Percentiles rank a stretch among this genome's conserved stretches.
These are phyloP conservation scores for Anthoscopus minutus DNA, from an alignment of 2,113 vertebrate species.

Conservation along the genomic window DNA sequence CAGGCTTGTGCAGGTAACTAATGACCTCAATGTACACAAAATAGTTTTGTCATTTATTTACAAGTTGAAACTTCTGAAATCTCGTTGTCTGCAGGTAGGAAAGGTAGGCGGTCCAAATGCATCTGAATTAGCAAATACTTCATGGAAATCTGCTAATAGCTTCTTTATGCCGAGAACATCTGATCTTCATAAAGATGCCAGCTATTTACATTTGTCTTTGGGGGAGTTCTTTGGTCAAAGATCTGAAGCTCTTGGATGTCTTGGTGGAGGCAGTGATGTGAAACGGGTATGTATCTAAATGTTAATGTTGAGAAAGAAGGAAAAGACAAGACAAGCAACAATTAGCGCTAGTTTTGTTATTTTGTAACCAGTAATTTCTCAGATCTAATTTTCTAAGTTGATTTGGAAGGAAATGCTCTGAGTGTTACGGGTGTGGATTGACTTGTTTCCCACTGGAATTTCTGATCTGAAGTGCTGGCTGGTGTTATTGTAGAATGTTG, in stretches of 20 bases:
- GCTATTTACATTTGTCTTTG: slow-evolving; percentile 86
- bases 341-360: neutral
- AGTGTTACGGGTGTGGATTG: neutral
- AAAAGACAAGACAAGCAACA: neutral
- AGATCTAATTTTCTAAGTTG: neutral
- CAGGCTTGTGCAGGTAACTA: slow-evolving; percentile 85
- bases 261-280: slow-evolving; percentile 76
- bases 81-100: slow-evolving; percentile 74
- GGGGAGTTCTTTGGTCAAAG: slow-evolving; percentile 91
- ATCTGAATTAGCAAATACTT: slow-evolving; percentile 71
- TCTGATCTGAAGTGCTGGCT: neutral
- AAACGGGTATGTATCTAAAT: slow-evolving; percentile 81
- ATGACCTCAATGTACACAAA: neutral
- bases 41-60: neutral
- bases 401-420: neutral
- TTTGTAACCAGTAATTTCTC: neutral
- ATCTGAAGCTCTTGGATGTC: slow-evolving; percentile 92
- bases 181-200: slow-evolving; percentile 75
- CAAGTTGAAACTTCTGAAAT: neutral
- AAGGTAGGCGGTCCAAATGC: slow-evolving; percentile 69
- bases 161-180: slow-evolving; percentile 72
- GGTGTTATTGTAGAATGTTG: neutral
- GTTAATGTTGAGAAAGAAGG: neutral
- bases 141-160: slow-evolving; percentile 79
- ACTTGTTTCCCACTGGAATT: neutral